These are phyloP conservation scores for Melanotaenia pygmaea DNA, from an alignment of 2,797 vertebrate genomes.

Conservation along the genomic window DNA sequence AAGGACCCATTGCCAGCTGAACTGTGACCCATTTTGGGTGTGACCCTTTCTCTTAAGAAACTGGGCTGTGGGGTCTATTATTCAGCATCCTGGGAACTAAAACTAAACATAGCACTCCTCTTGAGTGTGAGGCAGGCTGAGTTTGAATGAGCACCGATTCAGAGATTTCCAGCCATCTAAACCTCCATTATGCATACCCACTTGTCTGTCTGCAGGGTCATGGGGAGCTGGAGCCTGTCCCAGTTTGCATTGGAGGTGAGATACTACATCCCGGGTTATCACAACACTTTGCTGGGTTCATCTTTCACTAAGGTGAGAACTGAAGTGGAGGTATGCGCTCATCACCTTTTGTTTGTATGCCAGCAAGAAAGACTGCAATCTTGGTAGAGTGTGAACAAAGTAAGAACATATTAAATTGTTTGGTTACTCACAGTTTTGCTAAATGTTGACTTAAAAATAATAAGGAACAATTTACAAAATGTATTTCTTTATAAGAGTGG, in stretches of 20 bases:
- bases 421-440: background rate
- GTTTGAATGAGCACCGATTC: constrained; percentile 51
- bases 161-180: constrained; percentile 14
- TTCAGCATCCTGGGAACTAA: constrained; percentile 73
- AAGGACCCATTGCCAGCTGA: constrained; percentile 54
- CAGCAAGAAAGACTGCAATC: background rate
- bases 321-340: background rate
- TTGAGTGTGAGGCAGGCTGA: constrained; percentile 29
- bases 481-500: background rate
- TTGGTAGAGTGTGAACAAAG: background rate
- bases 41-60: constrained; percentile 67
- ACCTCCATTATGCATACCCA: constrained; percentile 1
- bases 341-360: background rate
- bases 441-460: background rate
- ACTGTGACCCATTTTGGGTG: constrained; percentile 77
- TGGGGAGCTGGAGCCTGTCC: background rate
- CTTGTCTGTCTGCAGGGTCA: constrained; percentile 2
- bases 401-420: background rate
- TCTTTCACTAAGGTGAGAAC: background rate
- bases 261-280: constrained; percentile 13
- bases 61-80: constrained; percentile 54
- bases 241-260: constrained; percentile 22
- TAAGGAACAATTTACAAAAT: background rate
- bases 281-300: constrained; percentile 3
- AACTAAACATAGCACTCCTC: constrained; percentile 46